Evolutionary conservation across 2,888 invertebrate species (phyloP).

Genomic region (Teleiodes luculella): DNA sequence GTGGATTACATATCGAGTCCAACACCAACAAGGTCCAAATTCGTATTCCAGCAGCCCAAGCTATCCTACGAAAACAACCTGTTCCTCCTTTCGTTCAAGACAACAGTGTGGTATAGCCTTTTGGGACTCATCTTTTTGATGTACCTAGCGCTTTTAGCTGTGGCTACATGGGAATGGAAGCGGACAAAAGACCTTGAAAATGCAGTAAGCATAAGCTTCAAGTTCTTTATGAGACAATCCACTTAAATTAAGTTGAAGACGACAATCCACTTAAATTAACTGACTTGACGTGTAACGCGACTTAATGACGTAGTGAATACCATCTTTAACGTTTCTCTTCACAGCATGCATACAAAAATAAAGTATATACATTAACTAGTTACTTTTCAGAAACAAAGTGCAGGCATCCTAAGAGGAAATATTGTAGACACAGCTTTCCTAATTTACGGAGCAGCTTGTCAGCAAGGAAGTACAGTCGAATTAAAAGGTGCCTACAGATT

Average conservation of each 20-base stretch:
- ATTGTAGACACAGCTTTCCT: conserved; percentile 73
- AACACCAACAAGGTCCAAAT: conserved; percentile 82
- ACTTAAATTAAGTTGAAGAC: too few species aligned
- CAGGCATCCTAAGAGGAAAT: conserved; percentile 58
- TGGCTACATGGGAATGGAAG: conserved; percentile 66
- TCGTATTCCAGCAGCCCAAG: conserved; percentile 85
- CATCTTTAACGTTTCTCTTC: too few species aligned
- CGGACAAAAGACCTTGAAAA: conserved; percentile 26
- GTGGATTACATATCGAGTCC: conserved; percentile 84
- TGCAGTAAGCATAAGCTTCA: not conserved
- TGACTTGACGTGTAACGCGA: too few species aligned
- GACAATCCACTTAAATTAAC: too few species aligned
- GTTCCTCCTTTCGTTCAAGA: conserved; percentile 82
- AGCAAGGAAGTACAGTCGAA: conserved; percentile 79
- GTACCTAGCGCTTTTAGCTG: conserved; percentile 53
- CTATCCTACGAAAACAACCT: conserved; percentile 85
- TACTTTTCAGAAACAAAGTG: conserved; percentile 43
- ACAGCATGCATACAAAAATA: too few species aligned
- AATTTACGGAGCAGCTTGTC: conserved; percentile 80
- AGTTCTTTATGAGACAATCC: too few species aligned
- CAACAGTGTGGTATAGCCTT: conserved; percentile 81
- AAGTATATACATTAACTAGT: not conserved
- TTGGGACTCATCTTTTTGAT: conserved; percentile 65
- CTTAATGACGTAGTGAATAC: too few species aligned
- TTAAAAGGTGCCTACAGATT: conserved; percentile 67